A percentile compares a stretch with the other conserved stretches of the same genome.
Conservation (phyloP, 1,140 invertebrate species). For the Linepithema humile region DNA sequence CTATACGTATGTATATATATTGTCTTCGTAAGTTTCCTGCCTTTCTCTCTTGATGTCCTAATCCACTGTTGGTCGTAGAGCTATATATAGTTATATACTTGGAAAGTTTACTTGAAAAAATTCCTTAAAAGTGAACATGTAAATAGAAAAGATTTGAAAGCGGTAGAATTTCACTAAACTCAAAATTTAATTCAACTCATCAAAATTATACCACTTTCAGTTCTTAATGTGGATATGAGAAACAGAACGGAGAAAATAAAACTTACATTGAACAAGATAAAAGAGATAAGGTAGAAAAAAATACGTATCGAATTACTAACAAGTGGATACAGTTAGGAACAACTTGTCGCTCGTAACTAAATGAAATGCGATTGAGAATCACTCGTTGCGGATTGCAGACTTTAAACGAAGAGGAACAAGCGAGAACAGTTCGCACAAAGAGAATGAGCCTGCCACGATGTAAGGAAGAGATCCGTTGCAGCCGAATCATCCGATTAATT, state of each 20-base stretch:
- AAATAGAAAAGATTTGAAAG: background rate
- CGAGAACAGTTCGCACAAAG: background rate
- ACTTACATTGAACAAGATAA: too few species aligned
- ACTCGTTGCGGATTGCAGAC: background rate
- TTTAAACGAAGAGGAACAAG: slow-evolving; percentile 1
- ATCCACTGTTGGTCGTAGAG: slow-evolving; percentile 41
- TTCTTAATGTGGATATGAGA: background rate
- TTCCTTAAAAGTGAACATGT: background rate
- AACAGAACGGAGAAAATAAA: background rate
- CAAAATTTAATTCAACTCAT: background rate
- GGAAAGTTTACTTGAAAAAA: too few species aligned
- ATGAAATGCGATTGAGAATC: slow-evolving; percentile 8
- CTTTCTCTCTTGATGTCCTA: slow-evolving; percentile 61
- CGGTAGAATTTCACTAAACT: slow-evolving; percentile 7
- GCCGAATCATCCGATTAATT: slow-evolving; percentile 58
- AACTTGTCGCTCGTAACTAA: slow-evolving; percentile 7
- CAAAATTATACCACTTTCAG: background rate
- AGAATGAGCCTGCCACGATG: slow-evolving; percentile 34
- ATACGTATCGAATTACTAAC: background rate
- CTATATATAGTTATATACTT: too few species aligned
- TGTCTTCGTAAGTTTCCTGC: slow-evolving; percentile 70
- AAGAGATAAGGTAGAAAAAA: too few species aligned
- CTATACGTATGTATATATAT: slow-evolving; percentile 66
- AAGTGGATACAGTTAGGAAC: slow-evolving; percentile 14
- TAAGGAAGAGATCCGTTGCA: slow-evolving; percentile 66